These are phyloP conservation scores for Eudemis profundana DNA, from an alignment of 2,888 invertebrate species.

Conservation along the genomic window DNA sequence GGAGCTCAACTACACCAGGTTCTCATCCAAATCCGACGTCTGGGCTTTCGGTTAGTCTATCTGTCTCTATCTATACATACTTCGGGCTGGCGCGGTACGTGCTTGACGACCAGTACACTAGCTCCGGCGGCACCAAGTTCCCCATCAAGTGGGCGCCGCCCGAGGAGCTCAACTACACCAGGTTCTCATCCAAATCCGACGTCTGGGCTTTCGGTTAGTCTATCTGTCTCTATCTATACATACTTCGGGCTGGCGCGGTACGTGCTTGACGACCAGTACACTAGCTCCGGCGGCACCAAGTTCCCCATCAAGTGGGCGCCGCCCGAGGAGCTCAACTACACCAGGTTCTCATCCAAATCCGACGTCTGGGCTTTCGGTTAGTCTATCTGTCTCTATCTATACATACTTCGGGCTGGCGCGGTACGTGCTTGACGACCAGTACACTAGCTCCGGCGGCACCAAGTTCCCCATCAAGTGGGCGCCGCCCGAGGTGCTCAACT, in stretches of 20 bases:
- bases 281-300: slow-evolving; percentile 97
- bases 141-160: slow-evolving; percentile 99
- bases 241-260: slow-evolving; percentile 98
- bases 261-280: slow-evolving; percentile 98
- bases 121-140: slow-evolving; percentile 98
- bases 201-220: no score
- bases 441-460: slow-evolving; percentile 97
- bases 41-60: no score
- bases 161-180: slow-evolving; percentile 97
- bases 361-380: slow-evolving; percentile 99
- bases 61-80: no score
- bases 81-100: slow-evolving; percentile 98
- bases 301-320: slow-evolving; percentile 99
- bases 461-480: slow-evolving; percentile 99
- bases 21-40: slow-evolving; percentile 98
- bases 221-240: no score
- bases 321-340: slow-evolving; percentile 97
- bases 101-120: slow-evolving; percentile 98
- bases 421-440: slow-evolving; percentile 98
- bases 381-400: no score
- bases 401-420: slow-evolving; percentile 98
- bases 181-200: slow-evolving; percentile 98
- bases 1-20: slow-evolving; percentile 96
- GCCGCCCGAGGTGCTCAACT: slow-evolving; percentile 97
- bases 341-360: slow-evolving; percentile 97